Evolutionary conservation across 2,113 vertebrate genomes (phyloP), one percentile per base, ranked within the genome.

Genomic region (Petrocephalus zakoni): DNA sequence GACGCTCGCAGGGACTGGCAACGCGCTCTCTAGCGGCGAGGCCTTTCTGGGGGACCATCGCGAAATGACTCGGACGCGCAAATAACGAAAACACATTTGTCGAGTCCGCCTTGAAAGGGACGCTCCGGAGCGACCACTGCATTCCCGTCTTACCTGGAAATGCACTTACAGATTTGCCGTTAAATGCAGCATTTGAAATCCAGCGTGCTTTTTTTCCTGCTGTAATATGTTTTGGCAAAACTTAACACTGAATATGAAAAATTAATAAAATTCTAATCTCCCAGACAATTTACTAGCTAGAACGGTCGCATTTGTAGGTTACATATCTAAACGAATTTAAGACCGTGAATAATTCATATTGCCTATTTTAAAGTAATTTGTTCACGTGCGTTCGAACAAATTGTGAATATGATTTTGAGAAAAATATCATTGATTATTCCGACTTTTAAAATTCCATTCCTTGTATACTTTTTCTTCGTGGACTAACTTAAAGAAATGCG

Each of bases 21-120:
- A 49, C 51, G 46, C 90, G 88, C 89, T 52, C 90, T 88, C 90
- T 87, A 88, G 88, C 34, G 88, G 87, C 83, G 46, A 89, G 53
- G 56, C 86, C 11, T 46, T 42, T 37, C 46, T 34, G 15, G 53
- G 86, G 56, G 72, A 88, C 89, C 87, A 61, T 49, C 84, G 5
- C 2, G 29, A 88, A 88, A 88, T 52, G 1, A 9, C 84, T 19
- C 21, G 55, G 46, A n/a, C 29, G 61, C 9, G 37, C 75, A 58
- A 34, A 9, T 22, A 72, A 88, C 75, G 86, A 87, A 89, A 83
- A 82, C 75, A 83, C 81, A 49, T 49, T n/a, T 22, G 37, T 83
- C 81, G 19, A 46, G 22, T 25, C 81, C 19, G 75, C 75, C 29
- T 22, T 46, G 75, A 46, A 81, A 17, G 17, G 5, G 75, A 81